These are phyloP conservation scores for Eucriotettix oculatus DNA, from an alignment of 2,888 invertebrate species.

Conservation along the genomic window DNA sequence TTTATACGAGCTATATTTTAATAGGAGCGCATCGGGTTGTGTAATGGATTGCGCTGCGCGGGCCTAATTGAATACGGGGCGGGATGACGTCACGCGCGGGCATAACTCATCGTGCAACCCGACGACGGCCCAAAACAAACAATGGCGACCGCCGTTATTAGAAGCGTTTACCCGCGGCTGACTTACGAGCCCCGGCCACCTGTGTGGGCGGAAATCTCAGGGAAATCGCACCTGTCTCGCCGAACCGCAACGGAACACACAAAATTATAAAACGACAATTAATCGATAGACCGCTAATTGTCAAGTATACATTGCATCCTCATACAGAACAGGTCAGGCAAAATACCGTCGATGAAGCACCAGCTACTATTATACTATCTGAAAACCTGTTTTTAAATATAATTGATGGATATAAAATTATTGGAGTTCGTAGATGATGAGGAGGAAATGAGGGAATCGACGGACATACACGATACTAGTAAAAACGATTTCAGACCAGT, in stretches of 20 bases:
- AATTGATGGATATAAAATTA: no score
- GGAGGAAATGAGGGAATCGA: no score
- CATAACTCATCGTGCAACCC: neutral
- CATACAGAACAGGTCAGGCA: no score
- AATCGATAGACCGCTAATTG: no score
- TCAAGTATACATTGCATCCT: no score
- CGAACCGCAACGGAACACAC: neutral
- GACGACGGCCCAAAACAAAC: conserved; percentile 8
- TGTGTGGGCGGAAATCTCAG: neutral
- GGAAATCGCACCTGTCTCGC: neutral
- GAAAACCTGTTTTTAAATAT: no score
- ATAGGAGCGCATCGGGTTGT: neutral
- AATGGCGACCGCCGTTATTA: conserved; percentile 13
- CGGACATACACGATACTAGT: no score
- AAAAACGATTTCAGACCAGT: no score
- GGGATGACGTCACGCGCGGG: neutral
- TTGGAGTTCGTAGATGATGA: no score
- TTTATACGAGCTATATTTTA: neutral
- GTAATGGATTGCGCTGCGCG: neutral
- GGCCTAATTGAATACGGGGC: neutral
- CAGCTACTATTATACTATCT: no score
- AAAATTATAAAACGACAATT: no score
- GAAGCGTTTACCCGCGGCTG: conserved; percentile 11
- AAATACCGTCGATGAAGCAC: no score
- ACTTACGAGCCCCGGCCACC: neutral